phyloP scores from a whole-genome alignment of 2,888 invertebrate genomes.

The Cheilosia vulpina region DNA sequence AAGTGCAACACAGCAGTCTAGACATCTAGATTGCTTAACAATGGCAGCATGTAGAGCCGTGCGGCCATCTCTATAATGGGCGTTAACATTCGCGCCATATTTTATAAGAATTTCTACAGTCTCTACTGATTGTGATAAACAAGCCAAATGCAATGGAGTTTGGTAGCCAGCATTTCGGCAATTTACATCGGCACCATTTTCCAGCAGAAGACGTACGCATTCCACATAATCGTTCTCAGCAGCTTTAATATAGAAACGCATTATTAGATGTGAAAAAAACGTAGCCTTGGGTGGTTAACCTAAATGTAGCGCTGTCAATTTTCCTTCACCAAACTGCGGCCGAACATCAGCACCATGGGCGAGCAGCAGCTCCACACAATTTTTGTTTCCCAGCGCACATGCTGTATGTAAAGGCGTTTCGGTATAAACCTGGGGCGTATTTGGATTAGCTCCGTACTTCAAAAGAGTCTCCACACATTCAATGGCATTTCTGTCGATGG shows the following conservation, averaged over 20 bases:
- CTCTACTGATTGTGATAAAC: slow-evolving; percentile 91
- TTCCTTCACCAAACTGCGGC: slow-evolving; percentile 88
- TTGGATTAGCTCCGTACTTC: slow-evolving; percentile 91
- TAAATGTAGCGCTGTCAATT: slow-evolving; percentile 92
- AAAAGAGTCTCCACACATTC: slow-evolving; percentile 90
- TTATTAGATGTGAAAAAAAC: neutral
- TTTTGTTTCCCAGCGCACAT: slow-evolving; percentile 88
- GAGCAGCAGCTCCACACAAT: slow-evolving; percentile 89
- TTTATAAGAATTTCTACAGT: slow-evolving; percentile 89
- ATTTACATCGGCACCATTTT: slow-evolving; percentile 91
- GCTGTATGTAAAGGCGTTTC: slow-evolving; percentile 94
- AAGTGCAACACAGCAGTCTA: slow-evolving; percentile 88
- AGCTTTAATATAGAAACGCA: slow-evolving; percentile 83
- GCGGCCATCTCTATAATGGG: slow-evolving; percentile 89
- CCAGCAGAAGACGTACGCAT: slow-evolving; percentile 89
- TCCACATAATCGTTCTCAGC: slow-evolving; percentile 94
- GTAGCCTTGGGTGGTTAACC: slow-evolving; percentile 76
- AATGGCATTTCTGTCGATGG: slow-evolving; percentile 90
- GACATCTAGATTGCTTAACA: slow-evolving; percentile 88
- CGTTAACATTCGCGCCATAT: slow-evolving; percentile 87
- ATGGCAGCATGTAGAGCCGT: slow-evolving; percentile 92
- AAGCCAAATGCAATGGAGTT: slow-evolving; percentile 93
- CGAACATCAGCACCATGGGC: slow-evolving; percentile 91
- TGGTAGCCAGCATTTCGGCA: slow-evolving; percentile 90
- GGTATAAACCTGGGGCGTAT: slow-evolving; percentile 93